phyloP scores from a whole-genome alignment of 37 sponge, comb jelly and placozoan genomes.

The Theonella swinhoei region DNA sequence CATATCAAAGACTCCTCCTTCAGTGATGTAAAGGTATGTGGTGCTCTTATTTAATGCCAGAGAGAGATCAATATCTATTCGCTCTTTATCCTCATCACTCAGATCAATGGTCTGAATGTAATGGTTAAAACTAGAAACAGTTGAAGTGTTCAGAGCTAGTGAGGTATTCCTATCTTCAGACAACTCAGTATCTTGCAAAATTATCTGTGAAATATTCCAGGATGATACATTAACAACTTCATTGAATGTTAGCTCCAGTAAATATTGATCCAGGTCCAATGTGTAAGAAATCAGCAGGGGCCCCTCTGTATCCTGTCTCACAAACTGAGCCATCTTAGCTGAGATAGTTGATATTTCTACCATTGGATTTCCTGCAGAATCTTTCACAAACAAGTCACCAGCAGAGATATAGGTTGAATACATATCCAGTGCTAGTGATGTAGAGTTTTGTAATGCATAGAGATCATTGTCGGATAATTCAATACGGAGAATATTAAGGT shows the following conservation, averaged over 20 bases:
- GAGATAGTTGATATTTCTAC: constrained; percentile 1
- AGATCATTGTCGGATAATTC: constrained; percentile 33
- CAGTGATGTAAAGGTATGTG: constrained; percentile 74
- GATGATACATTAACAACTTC: constrained; percentile 79
- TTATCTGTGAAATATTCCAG: constrained; percentile 31
- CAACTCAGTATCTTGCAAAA: constrained; percentile 42
- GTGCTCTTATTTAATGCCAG: constrained; percentile 66
- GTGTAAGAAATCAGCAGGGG: constrained; percentile 58
- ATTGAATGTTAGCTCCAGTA: constrained; percentile 73
- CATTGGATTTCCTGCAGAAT: constrained; percentile 57
- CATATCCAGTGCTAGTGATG: constrained; percentile 27
- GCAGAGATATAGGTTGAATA: constrained; percentile 64
- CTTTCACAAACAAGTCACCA: constrained; percentile 35
- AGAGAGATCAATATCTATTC: constrained; percentile 34
- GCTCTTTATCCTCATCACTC: constrained; percentile 68
- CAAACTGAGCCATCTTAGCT: constrained; percentile 22
- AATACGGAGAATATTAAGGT: constrained; percentile 60
- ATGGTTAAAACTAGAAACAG: constrained; percentile 28
- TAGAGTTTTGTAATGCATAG: constrained; percentile 51
- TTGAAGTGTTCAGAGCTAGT: constrained; percentile 41
- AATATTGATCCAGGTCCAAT: constrained; percentile 61
- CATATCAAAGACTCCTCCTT: constrained; percentile 72
- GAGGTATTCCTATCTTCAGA: constrained; percentile 19
- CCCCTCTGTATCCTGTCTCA: constrained; percentile 52
- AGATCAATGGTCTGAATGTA: constrained; percentile 67